Evolutionary conservation across 2,888 invertebrate genomes (phyloP).

Genomic region (Priocnemis perturbator): DNA sequence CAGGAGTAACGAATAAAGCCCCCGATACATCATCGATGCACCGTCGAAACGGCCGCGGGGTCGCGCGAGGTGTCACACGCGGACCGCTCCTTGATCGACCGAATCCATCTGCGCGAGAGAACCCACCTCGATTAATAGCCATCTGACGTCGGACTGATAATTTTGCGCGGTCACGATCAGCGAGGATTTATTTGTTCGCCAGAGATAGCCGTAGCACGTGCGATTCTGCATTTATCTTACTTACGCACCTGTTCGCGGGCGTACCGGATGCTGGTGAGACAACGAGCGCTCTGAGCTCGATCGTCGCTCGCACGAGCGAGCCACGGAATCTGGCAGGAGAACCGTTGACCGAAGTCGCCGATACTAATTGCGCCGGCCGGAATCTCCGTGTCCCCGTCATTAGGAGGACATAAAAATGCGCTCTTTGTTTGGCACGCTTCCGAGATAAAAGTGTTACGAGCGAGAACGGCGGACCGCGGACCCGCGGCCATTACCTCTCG

Average conservation of each 20-base stretch:
- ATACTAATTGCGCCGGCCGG: no score
- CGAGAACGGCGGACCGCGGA: neutral
- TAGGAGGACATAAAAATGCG: constrained; percentile 9
- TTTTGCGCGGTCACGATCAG: neutral
- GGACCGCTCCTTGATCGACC: neutral
- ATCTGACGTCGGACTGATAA: no score
- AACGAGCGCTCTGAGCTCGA: constrained; percentile 34
- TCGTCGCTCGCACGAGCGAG: neutral
- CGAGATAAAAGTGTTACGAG: no score
- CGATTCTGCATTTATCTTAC: constrained; percentile 16
- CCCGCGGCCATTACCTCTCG: neutral
- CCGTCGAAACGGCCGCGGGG: neutral
- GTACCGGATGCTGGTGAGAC: constrained; percentile 64
- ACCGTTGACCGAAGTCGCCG: no score
- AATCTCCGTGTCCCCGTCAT: neutral
- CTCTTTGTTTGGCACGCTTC: no score
- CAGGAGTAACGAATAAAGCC: neutral
- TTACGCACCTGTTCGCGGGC: constrained; percentile 40
- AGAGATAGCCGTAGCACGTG: neutral
- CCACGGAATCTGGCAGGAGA: no score
- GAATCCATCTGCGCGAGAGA: neutral
- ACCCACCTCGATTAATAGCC: neutral
- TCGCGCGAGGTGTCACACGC: no score
- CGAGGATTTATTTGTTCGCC: no score
- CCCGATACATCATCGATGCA: neutral